These are phyloP conservation scores for Dolichoris vasculosae DNA, from an alignment of 1,140 invertebrate species.

Conservation along the genomic window DNA sequence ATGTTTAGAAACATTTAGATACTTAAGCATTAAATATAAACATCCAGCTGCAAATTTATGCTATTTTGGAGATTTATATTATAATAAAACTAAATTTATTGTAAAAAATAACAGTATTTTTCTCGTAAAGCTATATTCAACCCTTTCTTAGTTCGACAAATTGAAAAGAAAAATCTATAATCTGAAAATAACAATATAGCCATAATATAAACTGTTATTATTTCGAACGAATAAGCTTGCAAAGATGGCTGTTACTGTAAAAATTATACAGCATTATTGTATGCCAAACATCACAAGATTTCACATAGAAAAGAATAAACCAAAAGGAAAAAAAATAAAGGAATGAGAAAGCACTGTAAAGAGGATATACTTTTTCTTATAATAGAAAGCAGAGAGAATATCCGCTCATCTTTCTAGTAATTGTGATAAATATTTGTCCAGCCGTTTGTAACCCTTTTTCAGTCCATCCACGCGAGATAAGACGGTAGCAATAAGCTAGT, in stretches of 20 bases:
- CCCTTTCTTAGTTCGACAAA: slow-evolving; percentile 23
- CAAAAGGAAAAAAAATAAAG: background rate
- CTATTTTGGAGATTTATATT: too few relatives aligned
- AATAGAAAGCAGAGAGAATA: slow-evolving; percentile 34
- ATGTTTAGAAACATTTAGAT: too few relatives aligned
- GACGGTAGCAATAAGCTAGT: slow-evolving; percentile 55
- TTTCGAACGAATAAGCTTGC: slow-evolving; percentile 60
- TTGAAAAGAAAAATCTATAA: background rate
- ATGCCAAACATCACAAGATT: background rate
- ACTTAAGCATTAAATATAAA: too few relatives aligned
- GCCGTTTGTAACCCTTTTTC: slow-evolving; percentile 71
- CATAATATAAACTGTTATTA: slow-evolving; percentile 61
- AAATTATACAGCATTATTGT: background rate
- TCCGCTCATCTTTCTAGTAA: slow-evolving; percentile 59
- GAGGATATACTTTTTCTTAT: background rate
- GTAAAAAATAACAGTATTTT: background rate
- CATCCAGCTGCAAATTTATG: too few relatives aligned
- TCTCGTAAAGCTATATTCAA: slow-evolving; percentile 24
- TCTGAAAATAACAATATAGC: slow-evolving; percentile 31
- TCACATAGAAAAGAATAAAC: background rate
- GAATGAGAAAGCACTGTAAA: background rate
- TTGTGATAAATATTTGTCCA: slow-evolving; percentile 75
- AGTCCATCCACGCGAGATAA: slow-evolving; percentile 68
- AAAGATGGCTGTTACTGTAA: slow-evolving; percentile 23
- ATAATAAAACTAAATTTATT: too few relatives aligned